phyloP scores from a whole-genome alignment of 2,888 invertebrate species.

The Phalera bucephala region DNA sequence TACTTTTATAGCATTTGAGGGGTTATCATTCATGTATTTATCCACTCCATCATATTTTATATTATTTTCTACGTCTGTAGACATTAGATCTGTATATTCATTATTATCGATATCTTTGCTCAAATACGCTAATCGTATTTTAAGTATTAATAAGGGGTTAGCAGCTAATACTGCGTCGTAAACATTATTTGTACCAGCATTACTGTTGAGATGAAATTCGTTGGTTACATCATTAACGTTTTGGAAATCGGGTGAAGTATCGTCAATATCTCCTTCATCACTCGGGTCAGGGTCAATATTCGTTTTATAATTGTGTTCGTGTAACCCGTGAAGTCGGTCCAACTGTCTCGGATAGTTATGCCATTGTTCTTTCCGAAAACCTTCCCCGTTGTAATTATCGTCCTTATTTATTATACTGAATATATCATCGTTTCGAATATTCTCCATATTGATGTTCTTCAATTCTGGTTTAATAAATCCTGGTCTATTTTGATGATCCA shows the following conservation, averaged over 20 bases:
- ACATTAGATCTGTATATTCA: conserved; percentile 29
- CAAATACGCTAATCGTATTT: conserved; percentile 62
- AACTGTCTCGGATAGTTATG: conserved; percentile 71
- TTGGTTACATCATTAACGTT: conserved; percentile 37
- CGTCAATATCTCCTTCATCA: conserved; percentile 30
- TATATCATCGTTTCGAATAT: conserved; percentile 41
- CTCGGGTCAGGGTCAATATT: conserved; percentile 45
- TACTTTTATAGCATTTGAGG: conserved; percentile 45
- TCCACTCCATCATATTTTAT: conserved; percentile 33
- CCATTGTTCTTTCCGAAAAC: conserved; percentile 70
- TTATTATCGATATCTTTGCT: conserved; percentile 43
- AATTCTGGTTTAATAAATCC: conserved; percentile 26
- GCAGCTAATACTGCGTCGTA: conserved; percentile 46
- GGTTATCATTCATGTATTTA: conserved; percentile 37
- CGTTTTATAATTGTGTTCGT: conserved; percentile 41
- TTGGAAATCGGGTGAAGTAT: conserved; percentile 23
- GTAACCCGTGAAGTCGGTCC: conserved; percentile 59
- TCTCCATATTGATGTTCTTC: conserved; percentile 35
- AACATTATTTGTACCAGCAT: conserved; percentile 37
- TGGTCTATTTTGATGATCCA: conserved; percentile 24
- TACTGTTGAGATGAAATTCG: conserved; percentile 44
- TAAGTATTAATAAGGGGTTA: conserved; percentile 63
- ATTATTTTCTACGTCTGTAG: conserved; percentile 30
- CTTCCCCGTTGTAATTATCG: conserved; percentile 55
- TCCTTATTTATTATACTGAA: conserved; percentile 42